Evolutionary conservation across 2,888 invertebrate genomes (phyloP), one percentile per base, ranked within the genome.

Genomic region (Melanostoma scalare): DNA sequence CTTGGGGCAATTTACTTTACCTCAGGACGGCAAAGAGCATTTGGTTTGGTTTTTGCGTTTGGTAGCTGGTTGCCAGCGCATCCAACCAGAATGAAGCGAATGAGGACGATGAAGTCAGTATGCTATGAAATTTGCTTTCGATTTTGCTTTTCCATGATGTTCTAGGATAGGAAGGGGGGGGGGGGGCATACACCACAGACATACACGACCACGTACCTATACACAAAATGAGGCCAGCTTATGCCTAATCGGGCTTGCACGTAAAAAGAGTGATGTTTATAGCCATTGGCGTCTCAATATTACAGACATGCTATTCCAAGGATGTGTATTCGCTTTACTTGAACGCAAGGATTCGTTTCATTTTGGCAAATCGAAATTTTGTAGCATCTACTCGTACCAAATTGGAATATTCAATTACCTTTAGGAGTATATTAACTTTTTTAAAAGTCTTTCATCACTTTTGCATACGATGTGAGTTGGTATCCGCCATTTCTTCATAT

Each of bases 1-100:
- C 81, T 81, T 81, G 81, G 71, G 81, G 81, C 81, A 76, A 81
- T 81, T 81, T 76, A 53, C 81, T 67, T 72, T 68, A 72, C 76
- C 72, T 77, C 38, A 31, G 67, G 67, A 60, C 67, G 67, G 75
- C 69, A 53, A 40, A 53, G 76, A 58, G 74, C 56, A 20, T 20
- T 20, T 20, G 20, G 20, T 20, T 20, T 20, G 20, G 20, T 20
- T 20, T 20, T 20, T 20, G 36, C 33, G 46, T 42, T 31, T 8
- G 10, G 42, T 20, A 20, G 20, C 20, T 20, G 20, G 20, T 20
- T 20, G 20, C 1, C 9, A 6, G 10, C n/a, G 5, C 9, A 3
- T 9, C 6, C n/a, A 20, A 30, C 40, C 4, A 33, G 31, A 20
- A 58, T 9, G 9, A 3, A 58, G n/a, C 1, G n/a, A 56, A 20